phyloP scores from a whole-genome alignment of 2,797 vertebrate species.

The Propithecus perrieri region DNA sequence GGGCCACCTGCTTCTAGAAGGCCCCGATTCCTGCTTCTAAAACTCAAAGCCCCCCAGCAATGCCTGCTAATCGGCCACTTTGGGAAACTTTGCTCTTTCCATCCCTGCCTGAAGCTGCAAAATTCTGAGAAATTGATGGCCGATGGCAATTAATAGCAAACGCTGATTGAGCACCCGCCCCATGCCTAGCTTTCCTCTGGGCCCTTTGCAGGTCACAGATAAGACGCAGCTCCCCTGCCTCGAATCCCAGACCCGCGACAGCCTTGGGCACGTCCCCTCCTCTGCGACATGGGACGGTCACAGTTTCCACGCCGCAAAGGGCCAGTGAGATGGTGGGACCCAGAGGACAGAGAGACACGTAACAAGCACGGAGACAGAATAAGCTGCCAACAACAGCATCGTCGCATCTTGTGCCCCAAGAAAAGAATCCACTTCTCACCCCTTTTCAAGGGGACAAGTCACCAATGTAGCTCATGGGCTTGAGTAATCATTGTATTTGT shows the following conservation, averaged over 20 bases:
- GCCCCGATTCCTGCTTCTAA: background rate
- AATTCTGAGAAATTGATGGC: background rate
- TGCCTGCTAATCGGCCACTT: background rate
- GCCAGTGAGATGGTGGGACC: background rate
- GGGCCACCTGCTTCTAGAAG: background rate
- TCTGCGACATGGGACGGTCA: accelerated
- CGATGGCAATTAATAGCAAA: background rate
- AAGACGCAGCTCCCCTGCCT: background rate
- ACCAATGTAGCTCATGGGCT: background rate
- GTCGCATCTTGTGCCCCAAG: background rate
- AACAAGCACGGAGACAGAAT: accelerated
- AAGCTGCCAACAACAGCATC: accelerated
- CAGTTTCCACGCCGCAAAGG: background rate
- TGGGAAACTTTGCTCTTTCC: background rate
- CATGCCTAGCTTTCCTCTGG: background rate
- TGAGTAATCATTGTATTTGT: background rate
- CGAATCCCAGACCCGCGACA: background rate
- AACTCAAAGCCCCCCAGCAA: background rate
- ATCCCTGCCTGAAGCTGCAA: background rate
- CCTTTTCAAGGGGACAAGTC: background rate
- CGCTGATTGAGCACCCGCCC: background rate
- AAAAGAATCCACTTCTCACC: background rate
- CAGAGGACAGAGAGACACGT: accelerated
- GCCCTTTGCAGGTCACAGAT: background rate
- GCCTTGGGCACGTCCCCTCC: too few relatives aligned